A percentile compares a stretch with the other conserved stretches of the same genome.
phyloP scores from a whole-genome alignment of 2,113 vertebrate genomes.

The Phainopepla nitens region DNA sequence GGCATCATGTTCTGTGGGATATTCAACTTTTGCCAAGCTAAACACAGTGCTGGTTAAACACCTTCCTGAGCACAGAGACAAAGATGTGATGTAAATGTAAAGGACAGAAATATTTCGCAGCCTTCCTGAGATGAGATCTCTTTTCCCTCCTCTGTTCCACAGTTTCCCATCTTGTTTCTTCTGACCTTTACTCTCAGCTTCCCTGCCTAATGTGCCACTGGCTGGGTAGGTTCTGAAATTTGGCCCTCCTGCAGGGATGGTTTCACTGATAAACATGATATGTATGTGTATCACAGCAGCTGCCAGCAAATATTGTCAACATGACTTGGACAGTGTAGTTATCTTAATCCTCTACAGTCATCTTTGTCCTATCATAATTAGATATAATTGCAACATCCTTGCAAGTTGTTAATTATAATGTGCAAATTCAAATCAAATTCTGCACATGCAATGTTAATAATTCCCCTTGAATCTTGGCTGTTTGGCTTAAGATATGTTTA shows the following conservation, averaged over 20 bases:
- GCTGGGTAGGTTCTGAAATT: neutral
- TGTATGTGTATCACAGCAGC: neutral
- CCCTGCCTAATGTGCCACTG: neutral
- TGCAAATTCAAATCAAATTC: neutral
- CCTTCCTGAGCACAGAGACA: neutral
- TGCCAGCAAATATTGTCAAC: neutral
- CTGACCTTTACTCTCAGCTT: neutral
- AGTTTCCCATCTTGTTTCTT: neutral
- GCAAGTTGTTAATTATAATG: neutral
- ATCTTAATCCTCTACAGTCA: neutral
- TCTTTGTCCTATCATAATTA: neutral
- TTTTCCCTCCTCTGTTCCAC: neutral
- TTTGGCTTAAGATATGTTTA: neutral
- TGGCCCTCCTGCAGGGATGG: rapidly evolving
- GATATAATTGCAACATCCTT: neutral
- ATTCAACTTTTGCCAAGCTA: neutral
- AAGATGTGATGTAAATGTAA: neutral
- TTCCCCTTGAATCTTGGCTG: neutral
- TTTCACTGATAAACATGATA: neutral
- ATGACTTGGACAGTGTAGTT: neutral
- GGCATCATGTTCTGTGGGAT: neutral
- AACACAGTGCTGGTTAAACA: neutral
- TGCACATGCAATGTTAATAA: neutral
- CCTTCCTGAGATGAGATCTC: neutral
- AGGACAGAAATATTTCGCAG: neutral